Conservation (phyloP, 2,888 invertebrate genomes). For the Callyntrura sp. region DNA sequence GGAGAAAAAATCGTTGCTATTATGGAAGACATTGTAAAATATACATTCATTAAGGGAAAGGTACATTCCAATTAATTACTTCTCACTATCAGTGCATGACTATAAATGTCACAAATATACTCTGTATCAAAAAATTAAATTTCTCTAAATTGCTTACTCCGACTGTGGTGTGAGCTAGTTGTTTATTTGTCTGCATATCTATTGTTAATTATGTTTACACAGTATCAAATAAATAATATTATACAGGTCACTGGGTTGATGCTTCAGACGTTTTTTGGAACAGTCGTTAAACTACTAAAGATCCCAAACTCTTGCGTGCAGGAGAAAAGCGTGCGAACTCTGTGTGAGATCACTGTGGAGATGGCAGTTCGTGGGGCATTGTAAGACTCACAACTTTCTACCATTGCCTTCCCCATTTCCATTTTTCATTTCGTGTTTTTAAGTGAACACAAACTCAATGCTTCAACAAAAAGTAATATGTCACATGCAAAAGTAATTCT, state of each 20-base stretch:
- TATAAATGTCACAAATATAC: too few relatives aligned
- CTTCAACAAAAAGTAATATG: too few relatives aligned
- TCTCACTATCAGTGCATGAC: too few relatives aligned
- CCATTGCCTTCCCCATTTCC: not conserved
- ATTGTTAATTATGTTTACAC: not conserved
- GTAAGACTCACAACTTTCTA: constrained; percentile 58
- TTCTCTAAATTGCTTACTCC: too few relatives aligned
- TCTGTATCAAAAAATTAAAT: too few relatives aligned
- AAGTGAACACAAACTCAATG: not conserved
- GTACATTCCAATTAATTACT: too few relatives aligned
- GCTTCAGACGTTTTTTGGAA: constrained; percentile 75
- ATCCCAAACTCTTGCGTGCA: constrained; percentile 78
- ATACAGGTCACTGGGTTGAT: constrained; percentile 72
- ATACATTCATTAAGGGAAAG: constrained; percentile 64
- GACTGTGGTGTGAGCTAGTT: too few relatives aligned
- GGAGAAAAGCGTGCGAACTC: constrained; percentile 59
- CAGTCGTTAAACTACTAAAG: constrained; percentile 75
- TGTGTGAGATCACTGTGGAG: constrained; percentile 39
- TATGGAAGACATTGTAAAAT: constrained; percentile 80
- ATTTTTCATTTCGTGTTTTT: too few relatives aligned
- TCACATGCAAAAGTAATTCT: not conserved
- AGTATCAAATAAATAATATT: not conserved
- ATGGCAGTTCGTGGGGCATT: constrained; percentile 70
- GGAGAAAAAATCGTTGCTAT: constrained; percentile 80
- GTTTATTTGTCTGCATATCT: too few relatives aligned